Evolutionary conservation across 1,140 invertebrate species (phyloP).

Genomic region (Lepidurus packardi): DNA sequence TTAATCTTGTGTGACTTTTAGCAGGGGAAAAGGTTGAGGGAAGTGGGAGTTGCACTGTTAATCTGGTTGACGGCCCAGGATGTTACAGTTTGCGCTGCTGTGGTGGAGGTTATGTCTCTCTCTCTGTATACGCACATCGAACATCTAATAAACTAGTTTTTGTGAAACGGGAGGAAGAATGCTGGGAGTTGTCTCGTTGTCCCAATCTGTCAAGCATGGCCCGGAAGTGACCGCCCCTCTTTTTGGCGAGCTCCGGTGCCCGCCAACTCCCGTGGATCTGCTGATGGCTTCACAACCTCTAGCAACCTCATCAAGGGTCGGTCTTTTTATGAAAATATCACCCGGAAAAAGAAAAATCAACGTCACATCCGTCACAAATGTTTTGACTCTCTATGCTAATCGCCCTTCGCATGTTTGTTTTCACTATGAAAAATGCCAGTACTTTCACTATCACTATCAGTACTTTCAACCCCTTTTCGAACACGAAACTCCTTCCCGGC

Average conservation of each 20-base stretch:
- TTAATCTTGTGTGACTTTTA: neutral
- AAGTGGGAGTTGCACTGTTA: conserved; percentile 14
- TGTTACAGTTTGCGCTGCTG: neutral
- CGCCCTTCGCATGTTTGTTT: neutral
- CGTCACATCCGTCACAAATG: conserved; percentile 5
- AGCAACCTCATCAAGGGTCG: neutral
- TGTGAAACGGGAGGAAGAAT: neutral
- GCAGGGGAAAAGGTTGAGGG: neutral
- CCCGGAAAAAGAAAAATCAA: neutral
- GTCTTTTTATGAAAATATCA: no score
- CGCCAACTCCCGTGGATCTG: neutral
- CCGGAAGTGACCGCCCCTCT: conserved; percentile 15
- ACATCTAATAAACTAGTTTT: neutral
- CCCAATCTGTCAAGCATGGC: conserved; percentile 20
- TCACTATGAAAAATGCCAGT: neutral
- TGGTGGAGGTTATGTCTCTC: no score
- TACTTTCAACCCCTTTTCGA: neutral
- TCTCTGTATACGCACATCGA: neutral
- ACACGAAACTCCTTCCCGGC: neutral
- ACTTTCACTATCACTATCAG: conserved; percentile 21
- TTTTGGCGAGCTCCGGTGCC: conserved; percentile 13
- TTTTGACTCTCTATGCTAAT: neutral
- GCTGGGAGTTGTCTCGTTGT: conserved; percentile 20
- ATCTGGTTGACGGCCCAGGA: neutral
- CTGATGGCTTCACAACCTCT: neutral